These are phyloP conservation scores for Drosophila eugracilis DNA, from an alignment of 1,140 invertebrate species.

Conservation along the genomic window DNA sequence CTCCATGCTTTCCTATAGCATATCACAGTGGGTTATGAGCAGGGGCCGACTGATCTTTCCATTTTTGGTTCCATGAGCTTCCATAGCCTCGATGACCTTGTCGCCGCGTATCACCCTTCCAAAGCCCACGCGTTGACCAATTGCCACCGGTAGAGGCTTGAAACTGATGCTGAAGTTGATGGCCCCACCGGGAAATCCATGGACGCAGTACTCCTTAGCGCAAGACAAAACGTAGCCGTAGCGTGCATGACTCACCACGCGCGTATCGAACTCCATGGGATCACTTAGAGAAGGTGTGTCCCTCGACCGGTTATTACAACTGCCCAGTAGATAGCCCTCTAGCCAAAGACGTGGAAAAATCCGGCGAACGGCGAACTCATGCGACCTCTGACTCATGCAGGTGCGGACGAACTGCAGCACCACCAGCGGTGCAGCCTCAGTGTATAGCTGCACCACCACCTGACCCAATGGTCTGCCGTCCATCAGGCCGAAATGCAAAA, in stretches of 20 bases:
- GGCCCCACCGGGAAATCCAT: constrained; percentile 42
- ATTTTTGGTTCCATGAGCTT: constrained; percentile 46
- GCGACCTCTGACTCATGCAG: constrained; percentile 22
- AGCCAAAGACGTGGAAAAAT: constrained; percentile 55
- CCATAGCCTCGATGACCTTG: constrained; percentile 42
- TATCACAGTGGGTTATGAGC: constrained; percentile 43
- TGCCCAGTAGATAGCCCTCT: constrained; percentile 42
- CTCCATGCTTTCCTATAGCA: constrained; percentile 12
- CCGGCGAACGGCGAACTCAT: constrained; percentile 42
- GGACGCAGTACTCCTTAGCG: constrained; percentile 45
- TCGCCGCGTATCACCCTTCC: constrained; percentile 47
- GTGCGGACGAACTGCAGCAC: constrained; percentile 60
- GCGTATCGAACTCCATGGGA: constrained; percentile 50
- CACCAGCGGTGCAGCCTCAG: constrained; percentile 58
- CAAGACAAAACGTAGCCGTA: constrained; percentile 42
- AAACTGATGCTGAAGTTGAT: constrained; percentile 64
- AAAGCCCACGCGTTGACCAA: constrained; percentile 61
- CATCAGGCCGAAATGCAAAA: constrained; percentile 42
- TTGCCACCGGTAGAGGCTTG: constrained; percentile 48
- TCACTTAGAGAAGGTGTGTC: neutral
- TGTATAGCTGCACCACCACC: constrained; percentile 57
- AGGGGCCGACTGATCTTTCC: constrained; percentile 39
- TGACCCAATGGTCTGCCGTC: constrained; percentile 41
- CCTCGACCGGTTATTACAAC: neutral
- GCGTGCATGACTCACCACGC: constrained; percentile 39